phyloP scores from a whole-genome alignment of 2,888 invertebrate species.

The Arenicola marina region DNA sequence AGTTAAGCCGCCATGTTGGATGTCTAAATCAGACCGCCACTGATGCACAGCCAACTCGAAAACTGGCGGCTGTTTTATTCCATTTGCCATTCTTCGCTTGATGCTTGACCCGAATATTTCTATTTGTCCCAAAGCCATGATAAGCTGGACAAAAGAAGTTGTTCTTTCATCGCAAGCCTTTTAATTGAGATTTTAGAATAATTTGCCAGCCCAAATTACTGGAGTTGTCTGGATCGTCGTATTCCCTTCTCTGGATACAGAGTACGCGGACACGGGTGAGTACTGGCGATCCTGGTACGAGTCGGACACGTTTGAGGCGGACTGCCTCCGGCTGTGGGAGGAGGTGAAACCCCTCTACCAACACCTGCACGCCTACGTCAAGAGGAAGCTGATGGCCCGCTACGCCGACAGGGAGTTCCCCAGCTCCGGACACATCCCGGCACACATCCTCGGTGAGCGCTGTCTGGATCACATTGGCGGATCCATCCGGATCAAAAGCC shows the following conservation, averaged over 20 bases:
- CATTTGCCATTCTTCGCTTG: too few species aligned
- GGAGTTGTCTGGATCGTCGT: neutral
- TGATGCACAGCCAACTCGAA: too few species aligned
- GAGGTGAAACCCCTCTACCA: conserved; percentile 54
- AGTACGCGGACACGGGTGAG: conserved; percentile 82
- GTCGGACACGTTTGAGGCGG: conserved; percentile 68
- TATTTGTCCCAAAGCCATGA: too few species aligned
- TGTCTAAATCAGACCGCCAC: too few species aligned
- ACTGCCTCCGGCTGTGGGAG: conserved; percentile 44
- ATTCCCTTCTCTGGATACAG: conserved; percentile 41
- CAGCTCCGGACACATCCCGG: conserved; percentile 77
- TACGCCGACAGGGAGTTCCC: conserved; percentile 38
- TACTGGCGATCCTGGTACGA: conserved; percentile 90
- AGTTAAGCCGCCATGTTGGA: too few species aligned
- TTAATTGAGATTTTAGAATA: too few species aligned
- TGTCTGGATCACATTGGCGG: neutral
- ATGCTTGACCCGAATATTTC: too few species aligned
- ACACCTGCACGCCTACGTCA: conserved; percentile 58
- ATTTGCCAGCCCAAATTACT: too few species aligned
- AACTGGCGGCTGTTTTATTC: too few species aligned
- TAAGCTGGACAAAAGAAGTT: too few species aligned
- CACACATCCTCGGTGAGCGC: conserved; percentile 75
- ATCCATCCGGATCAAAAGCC: neutral
- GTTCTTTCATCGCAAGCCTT: too few species aligned
- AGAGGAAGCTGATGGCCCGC: conserved; percentile 44